Percentiles rank a stretch among this genome's conserved stretches.
phyloP scores from a whole-genome alignment of 2,113 vertebrate genomes.

The Gambusia holbrooki region DNA sequence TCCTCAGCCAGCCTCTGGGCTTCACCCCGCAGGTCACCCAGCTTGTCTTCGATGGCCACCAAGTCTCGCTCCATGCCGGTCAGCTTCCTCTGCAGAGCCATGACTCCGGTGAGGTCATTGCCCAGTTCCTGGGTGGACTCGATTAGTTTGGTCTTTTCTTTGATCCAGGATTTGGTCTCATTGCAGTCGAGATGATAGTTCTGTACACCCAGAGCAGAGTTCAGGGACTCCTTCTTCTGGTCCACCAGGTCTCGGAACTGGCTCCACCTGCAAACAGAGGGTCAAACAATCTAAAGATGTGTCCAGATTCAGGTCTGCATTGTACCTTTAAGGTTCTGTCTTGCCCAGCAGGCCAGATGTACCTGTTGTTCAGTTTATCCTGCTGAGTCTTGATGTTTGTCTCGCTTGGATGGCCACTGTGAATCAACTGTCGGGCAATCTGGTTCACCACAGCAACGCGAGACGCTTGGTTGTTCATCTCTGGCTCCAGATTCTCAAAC shows the following conservation, averaged over 20 bases:
- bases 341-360: background rate
- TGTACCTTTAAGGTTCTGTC: too few relatives aligned
- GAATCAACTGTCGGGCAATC: conserved; percentile 93
- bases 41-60: conserved; percentile 93
- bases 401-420: conserved; percentile 91
- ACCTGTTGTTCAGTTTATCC: conserved; percentile 97
- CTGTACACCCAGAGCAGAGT: conserved; percentile 95
- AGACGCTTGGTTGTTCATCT: conserved; percentile 97
- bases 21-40: conserved; percentile 89
- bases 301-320: background rate
- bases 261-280: conserved; percentile 85
- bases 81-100: conserved; percentile 95
- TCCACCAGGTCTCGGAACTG: conserved; percentile 95
- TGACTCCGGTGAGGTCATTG: conserved; percentile 93
- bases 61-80: conserved; percentile 96
- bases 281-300: background rate
- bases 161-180: conserved; percentile 98
- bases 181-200: conserved; percentile 99
- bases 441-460: conserved; percentile 96
- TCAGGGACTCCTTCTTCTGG: conserved; percentile 92
- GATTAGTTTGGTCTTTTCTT: conserved; percentile 98
- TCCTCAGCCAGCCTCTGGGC: conserved; percentile 87
- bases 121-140: conserved; percentile 97
- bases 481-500: conserved; percentile 96
- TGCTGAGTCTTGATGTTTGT: conserved; percentile 94